Evolutionary conservation across 2,888 invertebrate genomes (phyloP), one percentile per base, ranked within the genome.

Genomic region (Phalangium opilio): DNA sequence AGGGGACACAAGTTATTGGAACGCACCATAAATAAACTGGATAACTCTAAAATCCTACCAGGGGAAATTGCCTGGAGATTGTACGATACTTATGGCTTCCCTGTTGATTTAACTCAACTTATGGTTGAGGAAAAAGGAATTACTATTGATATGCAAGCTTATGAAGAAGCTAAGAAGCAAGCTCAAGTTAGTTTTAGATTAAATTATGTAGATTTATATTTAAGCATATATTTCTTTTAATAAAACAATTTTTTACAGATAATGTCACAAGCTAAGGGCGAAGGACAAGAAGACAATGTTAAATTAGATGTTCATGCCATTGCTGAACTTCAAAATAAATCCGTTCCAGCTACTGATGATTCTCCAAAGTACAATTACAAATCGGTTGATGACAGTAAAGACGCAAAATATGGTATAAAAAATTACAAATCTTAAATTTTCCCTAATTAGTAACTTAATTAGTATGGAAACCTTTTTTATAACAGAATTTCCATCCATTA

Each of bases 81-180:
- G 47, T 98, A 99, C 67, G 98, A 98, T 63, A 99, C 98, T 0
- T 98, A 96, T 64, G 98, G 98, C 15, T 99, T 99, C 65, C 98
- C 98, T 1, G 78, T 96, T 45, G 98, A 99, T 73, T 75, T 99
- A 53, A 99, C 98, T 0, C 82, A 84, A 60, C 71, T 99, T 32
- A 99, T 99, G 95, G 84, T 84, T 43, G 98, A 98, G 71, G 98
- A 98, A 70, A 86, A 83, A 61, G 83, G 83, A 1, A 71, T 98
- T 4, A 66, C 69, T 46, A 81, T 99, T 54, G 87, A 99, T 65
- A 83, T 87, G 81, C 71, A 68, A 2, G 79, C 73, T n/a, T 98
- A 93, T 67, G 95, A 96, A 67, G 81, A 83, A 59, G 78, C 87
- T 17, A 91, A 84, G 64, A 86, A 85, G 64, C 78, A 79, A 64